Percentiles rank a stretch among this genome's conserved stretches.
Evolutionary conservation across 2,113 vertebrate species (phyloP).

Genomic region (Rhizomys pruinosus): DNA sequence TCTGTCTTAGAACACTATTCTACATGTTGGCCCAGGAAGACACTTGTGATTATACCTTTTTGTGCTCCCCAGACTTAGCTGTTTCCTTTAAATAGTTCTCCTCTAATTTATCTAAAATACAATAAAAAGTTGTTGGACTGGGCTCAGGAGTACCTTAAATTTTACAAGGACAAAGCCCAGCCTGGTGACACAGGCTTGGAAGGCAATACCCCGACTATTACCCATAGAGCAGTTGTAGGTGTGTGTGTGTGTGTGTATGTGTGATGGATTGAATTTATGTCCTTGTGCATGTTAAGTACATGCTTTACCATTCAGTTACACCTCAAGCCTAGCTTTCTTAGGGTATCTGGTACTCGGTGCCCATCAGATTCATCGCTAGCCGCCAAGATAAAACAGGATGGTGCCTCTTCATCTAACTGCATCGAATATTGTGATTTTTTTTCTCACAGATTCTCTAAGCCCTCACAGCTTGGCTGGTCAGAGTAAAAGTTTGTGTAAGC

Average conservation of each 20-base stretch:
- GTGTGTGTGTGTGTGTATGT: background rate
- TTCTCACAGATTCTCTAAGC: background rate
- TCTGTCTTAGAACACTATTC: background rate
- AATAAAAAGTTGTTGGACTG: background rate
- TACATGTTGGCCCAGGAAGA: background rate
- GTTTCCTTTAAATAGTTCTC: slow-evolving; percentile 29
- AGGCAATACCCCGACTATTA: too few relatives aligned
- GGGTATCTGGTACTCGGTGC: background rate
- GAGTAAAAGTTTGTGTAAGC: background rate
- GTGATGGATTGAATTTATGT: background rate
- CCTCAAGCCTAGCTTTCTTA: background rate
- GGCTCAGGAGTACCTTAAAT: background rate
- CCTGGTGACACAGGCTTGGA: background rate
- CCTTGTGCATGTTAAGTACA: background rate
- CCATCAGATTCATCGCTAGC: background rate
- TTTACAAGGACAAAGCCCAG: background rate
- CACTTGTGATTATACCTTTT: background rate
- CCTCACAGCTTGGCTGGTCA: background rate
- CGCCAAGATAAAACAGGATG: background rate
- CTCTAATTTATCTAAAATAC: slow-evolving; percentile 40
- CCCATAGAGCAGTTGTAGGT: background rate
- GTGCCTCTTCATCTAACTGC: background rate
- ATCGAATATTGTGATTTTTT: background rate
- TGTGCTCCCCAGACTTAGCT: background rate
- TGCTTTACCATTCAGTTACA: background rate